Conservation (phyloP, 2,113 vertebrate genomes). For the Paralichthys olivaceus region DNA sequence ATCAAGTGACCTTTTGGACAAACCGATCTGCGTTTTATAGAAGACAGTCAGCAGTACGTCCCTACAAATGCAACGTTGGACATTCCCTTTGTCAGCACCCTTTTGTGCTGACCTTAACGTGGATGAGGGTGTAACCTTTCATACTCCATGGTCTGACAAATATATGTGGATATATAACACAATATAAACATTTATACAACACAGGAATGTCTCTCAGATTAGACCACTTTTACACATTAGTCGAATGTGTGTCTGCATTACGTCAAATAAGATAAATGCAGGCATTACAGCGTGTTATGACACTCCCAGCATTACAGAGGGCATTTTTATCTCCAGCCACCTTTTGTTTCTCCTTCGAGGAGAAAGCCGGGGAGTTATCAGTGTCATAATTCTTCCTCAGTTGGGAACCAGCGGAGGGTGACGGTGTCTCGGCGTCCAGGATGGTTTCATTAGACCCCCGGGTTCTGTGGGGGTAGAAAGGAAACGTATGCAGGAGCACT, state of each 20-base stretch:
- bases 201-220: conserved; percentile 1
- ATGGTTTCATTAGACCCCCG: conserved; percentile 59
- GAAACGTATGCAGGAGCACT: conserved; percentile 38
- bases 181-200: background rate
- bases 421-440: conserved; percentile 50
- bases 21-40: no score
- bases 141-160: no score
- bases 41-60: no score
- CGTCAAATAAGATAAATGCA: conserved; percentile 29
- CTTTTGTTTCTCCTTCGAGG: conserved; percentile 61
- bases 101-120: no score
- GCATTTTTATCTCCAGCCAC: conserved; percentile 60
- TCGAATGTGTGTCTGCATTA: conserved; percentile 24
- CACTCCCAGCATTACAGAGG: conserved; percentile 30
- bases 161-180: no score
- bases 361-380: conserved; percentile 50
- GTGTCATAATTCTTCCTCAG: conserved; percentile 58
- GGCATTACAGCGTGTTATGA: conserved; percentile 38
- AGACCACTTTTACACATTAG: conserved; percentile 24
- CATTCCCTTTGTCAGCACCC: no score
- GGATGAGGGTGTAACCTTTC: no score
- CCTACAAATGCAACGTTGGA: no score
- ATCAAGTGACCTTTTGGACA: no score
- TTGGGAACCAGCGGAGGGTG: conserved; percentile 57
- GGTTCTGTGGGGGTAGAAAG: conserved; percentile 29